Evolutionary conservation across 2,113 vertebrate species (phyloP).

Genomic region (Bubo blakistoni): DNA sequence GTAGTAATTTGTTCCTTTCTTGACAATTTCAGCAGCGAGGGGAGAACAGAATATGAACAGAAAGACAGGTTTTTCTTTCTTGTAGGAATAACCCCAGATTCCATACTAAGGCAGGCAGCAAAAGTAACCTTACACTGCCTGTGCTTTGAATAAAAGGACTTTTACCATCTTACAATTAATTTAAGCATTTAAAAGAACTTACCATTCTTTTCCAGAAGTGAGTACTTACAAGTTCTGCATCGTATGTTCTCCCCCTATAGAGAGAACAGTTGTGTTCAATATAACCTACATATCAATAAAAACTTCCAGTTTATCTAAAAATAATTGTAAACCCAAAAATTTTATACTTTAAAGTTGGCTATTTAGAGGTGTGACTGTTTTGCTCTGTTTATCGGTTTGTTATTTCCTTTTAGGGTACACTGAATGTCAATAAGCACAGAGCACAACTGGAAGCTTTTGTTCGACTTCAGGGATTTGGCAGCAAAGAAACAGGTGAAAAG

Average conservation of each 20-base stretch:
- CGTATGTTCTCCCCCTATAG: rapidly evolving
- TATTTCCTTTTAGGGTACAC: slow-evolving; percentile 77
- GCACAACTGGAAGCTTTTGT: slow-evolving; percentile 87
- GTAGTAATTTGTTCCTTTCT: neutral
- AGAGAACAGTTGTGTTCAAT: neutral
- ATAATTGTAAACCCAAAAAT: neutral
- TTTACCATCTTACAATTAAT: neutral
- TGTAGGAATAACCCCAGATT: neutral
- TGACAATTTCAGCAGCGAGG: neutral
- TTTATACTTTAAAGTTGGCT: neutral
- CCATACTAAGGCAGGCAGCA: neutral
- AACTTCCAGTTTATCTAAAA: neutral
- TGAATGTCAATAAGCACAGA: slow-evolving; percentile 90
- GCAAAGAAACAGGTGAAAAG: slow-evolving; percentile 84
- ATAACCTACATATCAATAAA: neutral
- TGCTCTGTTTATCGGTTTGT: neutral
- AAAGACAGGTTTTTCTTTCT: neutral
- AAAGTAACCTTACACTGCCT: neutral
- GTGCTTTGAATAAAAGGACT: neutral
- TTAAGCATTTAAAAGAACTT: neutral
- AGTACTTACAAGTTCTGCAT: neutral
- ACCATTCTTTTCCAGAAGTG: neutral
- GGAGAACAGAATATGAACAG: neutral
- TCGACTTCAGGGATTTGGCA: slow-evolving; percentile 75
- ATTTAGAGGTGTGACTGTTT: neutral